Percentiles rank a stretch among this genome's conserved stretches.
phyloP scores from a whole-genome alignment of 2,888 invertebrate species.

The Sturmia bella region DNA sequence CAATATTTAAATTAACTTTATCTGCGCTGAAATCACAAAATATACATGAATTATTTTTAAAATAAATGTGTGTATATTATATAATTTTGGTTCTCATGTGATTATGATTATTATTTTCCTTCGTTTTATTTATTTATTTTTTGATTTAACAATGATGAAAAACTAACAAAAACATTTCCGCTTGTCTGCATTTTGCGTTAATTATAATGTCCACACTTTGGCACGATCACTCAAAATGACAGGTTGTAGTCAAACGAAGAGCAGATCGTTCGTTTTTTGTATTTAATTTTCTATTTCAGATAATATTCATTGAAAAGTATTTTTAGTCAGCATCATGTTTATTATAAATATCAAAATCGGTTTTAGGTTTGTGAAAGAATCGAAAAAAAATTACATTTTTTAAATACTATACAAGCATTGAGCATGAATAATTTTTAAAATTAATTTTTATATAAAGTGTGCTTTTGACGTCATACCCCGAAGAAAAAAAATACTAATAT shows the following conservation, averaged over 20 bases:
- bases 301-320: slow-evolving; percentile 14
- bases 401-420: too few relatives aligned
- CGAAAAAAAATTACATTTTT: too few relatives aligned
- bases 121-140: slow-evolving; percentile 24
- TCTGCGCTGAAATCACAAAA: slow-evolving; percentile 8
- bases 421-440: too few relatives aligned
- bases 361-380: background rate
- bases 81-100: slow-evolving; percentile 20
- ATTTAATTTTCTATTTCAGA: slow-evolving; percentile 15
- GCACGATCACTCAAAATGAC: slow-evolving; percentile 77
- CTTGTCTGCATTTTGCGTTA: slow-evolving; percentile 73
- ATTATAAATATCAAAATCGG: background rate
- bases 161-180: slow-evolving; percentile 66
- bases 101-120: slow-evolving; percentile 21
- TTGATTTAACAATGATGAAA: slow-evolving; percentile 36
- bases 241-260: slow-evolving; percentile 53
- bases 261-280: background rate
- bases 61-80: too few relatives aligned
- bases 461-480: too few relatives aligned
- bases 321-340: slow-evolving; percentile 28
- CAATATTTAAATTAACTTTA: slow-evolving; percentile 42
- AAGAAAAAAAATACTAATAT: too few relatives aligned
- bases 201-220: slow-evolving; percentile 77
- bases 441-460: too few relatives aligned
- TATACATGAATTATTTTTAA: too few relatives aligned